Base-by-base conservation (phyloP, 2,113 vertebrate species). In the Petroica traversi region DNA sequence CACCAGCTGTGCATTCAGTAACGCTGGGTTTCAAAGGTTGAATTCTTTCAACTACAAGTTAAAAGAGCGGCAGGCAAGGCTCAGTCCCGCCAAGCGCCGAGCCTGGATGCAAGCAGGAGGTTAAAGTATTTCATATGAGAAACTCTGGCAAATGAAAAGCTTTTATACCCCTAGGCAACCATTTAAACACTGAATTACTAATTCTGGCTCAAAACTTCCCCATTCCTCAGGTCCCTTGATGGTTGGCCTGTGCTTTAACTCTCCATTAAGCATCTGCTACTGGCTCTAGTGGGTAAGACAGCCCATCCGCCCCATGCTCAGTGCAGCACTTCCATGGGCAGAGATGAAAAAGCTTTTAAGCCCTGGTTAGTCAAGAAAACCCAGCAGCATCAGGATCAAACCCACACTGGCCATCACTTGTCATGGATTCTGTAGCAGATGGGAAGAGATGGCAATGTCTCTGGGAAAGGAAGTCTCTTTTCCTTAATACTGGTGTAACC, bases 81-180 rank as follows among this genome's bases (percentile, higher is more conserved):
- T 90, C 28, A 67, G 55, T 38, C 48, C 71, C 9, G 46, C 81
- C 75, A 93, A 77, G 43, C 0, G 0, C 54, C 0, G 20, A 83
- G 25, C 28, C 46, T 91, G 89, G 28, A 62, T 83, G 59, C 48
- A 59, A 92, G 63, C 85, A 86, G 73, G 26, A 80, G 72, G 55
- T 86, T 92, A 43, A 93, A 83, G 33, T 48, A 59, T 74, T 93
- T 88, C 54, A n/a, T 69, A 71, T 34, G 49, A 88, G 55, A 93
- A 92, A 80, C 63, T 66, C 63, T 66, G 59, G 75, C 46, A 90
- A 90, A 76, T 90, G 88, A 77, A 90, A 90, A 82, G 72, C 55
- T 92, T 92, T 77, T 91, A 69, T 62, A 91, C 29, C 63, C 43
- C 51, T 84, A 69, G 79, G 67, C 64, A 77, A 46, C 29, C 14